These are phyloP conservation scores for Drosophila mauritiana DNA, from an alignment of 1,140 invertebrate genomes.

Conservation along the genomic window DNA sequence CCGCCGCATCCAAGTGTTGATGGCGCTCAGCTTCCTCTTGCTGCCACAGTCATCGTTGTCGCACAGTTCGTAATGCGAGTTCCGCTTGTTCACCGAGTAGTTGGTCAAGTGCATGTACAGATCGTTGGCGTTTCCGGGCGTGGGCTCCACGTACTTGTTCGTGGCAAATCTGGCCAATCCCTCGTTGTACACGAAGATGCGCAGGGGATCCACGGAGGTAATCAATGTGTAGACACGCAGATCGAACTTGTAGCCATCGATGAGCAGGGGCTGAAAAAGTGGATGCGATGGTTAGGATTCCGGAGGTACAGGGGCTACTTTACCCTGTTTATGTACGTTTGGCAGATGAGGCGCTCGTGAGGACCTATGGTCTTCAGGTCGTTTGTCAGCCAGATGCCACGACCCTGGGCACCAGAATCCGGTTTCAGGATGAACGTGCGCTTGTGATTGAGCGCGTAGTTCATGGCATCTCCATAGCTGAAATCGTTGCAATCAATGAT, in stretches of 20 bases:
- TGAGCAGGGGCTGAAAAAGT: slow-evolving; percentile 89
- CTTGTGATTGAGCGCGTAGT: slow-evolving; percentile 86
- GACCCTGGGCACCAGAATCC: slow-evolving; percentile 93
- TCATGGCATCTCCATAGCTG: slow-evolving; percentile 79
- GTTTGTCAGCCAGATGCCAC: slow-evolving; percentile 93
- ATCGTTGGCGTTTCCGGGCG: slow-evolving; percentile 91
- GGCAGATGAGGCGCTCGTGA: slow-evolving; percentile 93
- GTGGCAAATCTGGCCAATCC: slow-evolving; percentile 97
- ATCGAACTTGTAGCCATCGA: slow-evolving; percentile 99
- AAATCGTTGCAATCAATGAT: not conserved
- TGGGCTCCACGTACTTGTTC: slow-evolving; percentile 92
- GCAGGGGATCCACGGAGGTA: slow-evolving; percentile 96
- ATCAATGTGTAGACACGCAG: slow-evolving; percentile 96
- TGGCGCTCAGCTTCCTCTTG: slow-evolving; percentile 93
- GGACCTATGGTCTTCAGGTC: slow-evolving; percentile 91
- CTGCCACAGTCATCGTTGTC: slow-evolving; percentile 90
- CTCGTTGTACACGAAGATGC: slow-evolving; percentile 98
- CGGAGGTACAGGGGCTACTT: not conserved
- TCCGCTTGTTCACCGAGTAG: slow-evolving; percentile 97
- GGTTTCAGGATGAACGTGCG: slow-evolving; percentile 96
- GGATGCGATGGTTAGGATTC: no score
- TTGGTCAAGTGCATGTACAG: slow-evolving; percentile 99
- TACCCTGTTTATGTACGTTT: slow-evolving; percentile 89
- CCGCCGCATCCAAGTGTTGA: slow-evolving; percentile 90
- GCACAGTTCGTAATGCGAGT: slow-evolving; percentile 88